phyloP scores from a whole-genome alignment of 2,113 vertebrate species.

The Potamarius usumacintae region DNA sequence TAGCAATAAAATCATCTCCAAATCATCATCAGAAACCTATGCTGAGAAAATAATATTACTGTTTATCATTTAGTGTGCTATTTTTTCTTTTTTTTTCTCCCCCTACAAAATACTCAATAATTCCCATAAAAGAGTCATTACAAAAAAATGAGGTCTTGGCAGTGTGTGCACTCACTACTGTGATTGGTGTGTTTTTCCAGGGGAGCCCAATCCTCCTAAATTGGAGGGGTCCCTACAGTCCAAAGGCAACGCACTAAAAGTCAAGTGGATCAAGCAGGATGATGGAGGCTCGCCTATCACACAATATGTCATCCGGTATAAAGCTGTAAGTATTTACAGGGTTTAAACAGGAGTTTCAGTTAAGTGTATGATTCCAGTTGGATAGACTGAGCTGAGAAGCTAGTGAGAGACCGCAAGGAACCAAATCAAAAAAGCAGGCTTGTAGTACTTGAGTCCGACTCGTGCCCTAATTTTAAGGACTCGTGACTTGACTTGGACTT shows the following conservation, averaged over 20 bases:
- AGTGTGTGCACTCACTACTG: background rate
- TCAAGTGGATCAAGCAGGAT: conserved; percentile 92
- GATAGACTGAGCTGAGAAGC: background rate
- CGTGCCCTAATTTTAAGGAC: too few relatives aligned
- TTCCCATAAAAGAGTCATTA: background rate
- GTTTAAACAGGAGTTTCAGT: background rate
- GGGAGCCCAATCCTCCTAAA: conserved; percentile 91
- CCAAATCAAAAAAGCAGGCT: background rate
- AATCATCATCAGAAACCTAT: background rate
- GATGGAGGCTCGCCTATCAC: conserved; percentile 93
- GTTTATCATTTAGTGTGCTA: background rate
- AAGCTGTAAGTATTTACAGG: conserved; percentile 81
- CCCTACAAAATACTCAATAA: background rate
- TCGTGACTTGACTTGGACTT: too few relatives aligned
- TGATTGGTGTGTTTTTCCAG: conserved; percentile 70
- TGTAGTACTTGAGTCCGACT: too few relatives aligned
- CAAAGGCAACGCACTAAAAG: conserved; percentile 88
- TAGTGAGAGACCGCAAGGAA: background rate
- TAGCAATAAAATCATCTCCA: background rate
- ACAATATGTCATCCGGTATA: conserved; percentile 91
- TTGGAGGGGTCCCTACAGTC: conserved; percentile 83
- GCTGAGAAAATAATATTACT: background rate
- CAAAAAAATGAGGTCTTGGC: background rate
- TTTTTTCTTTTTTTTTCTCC: background rate
- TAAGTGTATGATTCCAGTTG: background rate